Conservation (phyloP, 2,888 invertebrate genomes). For the Matsumyia berberina region DNA sequence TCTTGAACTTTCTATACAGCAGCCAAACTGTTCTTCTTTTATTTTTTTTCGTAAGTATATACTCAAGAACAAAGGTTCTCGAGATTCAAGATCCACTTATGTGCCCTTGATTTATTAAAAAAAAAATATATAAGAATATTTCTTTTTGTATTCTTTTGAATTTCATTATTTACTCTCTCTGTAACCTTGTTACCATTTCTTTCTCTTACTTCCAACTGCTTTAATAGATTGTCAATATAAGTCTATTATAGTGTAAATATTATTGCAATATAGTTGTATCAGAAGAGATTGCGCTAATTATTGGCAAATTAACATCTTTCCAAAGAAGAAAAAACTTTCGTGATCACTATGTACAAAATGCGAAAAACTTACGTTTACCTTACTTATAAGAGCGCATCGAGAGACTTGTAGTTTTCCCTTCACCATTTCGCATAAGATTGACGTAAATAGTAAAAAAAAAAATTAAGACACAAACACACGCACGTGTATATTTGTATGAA, state of each 20-base stretch:
- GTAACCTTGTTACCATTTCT: not conserved
- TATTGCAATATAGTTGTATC: not conserved
- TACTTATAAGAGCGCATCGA: conserved; percentile 13
- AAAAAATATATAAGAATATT: not conserved
- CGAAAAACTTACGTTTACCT: not conserved
- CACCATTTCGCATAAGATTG: conserved; percentile 12
- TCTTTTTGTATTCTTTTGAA: not conserved
- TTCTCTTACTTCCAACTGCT: not conserved
- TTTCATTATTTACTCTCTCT: not conserved
- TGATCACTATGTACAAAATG: not conserved
- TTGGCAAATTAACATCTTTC: no score
- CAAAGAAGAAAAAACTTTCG: not conserved
- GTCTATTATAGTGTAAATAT: not conserved
- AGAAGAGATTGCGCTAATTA: no score
- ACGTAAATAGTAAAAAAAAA: conserved; percentile 4
- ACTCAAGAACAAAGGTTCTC: not conserved
- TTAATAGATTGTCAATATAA: not conserved
- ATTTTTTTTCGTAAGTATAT: not conserved
- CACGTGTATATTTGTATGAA: not conserved
- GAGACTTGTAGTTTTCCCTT: conserved; percentile 51
- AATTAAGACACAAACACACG: not conserved
- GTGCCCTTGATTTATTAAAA: not conserved
- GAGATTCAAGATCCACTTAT: not conserved
- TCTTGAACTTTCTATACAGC: conserved; percentile 23
- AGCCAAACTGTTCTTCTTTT: not conserved